Evolutionary conservation across 53 echinoderm and acorn worm species (phyloP).

Genomic region (Temnopleurus reevesii): DNA sequence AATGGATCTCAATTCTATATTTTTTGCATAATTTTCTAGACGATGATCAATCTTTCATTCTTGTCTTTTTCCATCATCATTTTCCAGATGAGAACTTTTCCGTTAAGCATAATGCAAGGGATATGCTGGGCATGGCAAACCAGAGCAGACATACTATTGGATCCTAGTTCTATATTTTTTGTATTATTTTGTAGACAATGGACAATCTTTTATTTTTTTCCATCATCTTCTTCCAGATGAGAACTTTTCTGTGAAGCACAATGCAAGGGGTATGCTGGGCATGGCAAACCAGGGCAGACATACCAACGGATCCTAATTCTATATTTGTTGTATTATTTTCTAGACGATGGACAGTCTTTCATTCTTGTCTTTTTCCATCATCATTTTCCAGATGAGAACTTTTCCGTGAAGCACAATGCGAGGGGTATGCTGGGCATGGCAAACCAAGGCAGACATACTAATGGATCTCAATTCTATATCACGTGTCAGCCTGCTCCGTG

Average conservation of each 20-base stretch:
- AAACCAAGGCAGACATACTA: conserved; percentile 95
- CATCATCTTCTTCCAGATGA: conserved; percentile 65
- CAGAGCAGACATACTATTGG: conserved; percentile 83
- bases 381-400: conserved; percentile 83
- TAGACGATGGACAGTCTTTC: no score
- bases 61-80: not conserved
- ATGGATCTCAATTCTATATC: conserved; percentile 95
- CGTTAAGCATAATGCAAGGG: not conserved
- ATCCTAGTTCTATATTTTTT: conserved; percentile 98
- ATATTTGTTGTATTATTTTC: no score
- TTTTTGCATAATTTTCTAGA: no score
- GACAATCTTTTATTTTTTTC: not conserved
- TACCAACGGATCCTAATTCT: conserved; percentile 93
- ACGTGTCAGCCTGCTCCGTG: conserved; percentile 91
- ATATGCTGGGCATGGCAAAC: not conserved
- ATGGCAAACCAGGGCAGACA: conserved; percentile 98
- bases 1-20: no score
- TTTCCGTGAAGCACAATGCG: conserved; percentile 75
- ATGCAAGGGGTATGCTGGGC: conserved; percentile 83
- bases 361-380: not conserved
- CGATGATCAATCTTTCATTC: not conserved
- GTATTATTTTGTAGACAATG: not conserved
- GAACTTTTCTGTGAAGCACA: conserved; percentile 86
- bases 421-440: conserved; percentile 96
- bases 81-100: not conserved